phyloP scores from a whole-genome alignment of 2,888 invertebrate genomes.

The Odiellus spinosus region DNA sequence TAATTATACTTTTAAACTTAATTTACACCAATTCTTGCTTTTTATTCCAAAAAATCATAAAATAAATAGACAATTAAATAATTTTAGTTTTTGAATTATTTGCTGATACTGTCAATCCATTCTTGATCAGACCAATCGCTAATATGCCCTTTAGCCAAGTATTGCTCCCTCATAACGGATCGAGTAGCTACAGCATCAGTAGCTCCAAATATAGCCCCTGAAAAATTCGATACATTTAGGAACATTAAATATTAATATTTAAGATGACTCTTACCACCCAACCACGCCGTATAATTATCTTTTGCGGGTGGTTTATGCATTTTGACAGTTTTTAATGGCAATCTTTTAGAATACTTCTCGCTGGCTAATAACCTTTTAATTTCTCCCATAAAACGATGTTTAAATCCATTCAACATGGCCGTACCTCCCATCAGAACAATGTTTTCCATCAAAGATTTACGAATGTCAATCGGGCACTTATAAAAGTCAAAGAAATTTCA shows the following conservation, averaged over 20 bases:
- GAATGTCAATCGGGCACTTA: conserved; percentile 65
- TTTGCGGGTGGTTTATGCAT: conserved; percentile 66
- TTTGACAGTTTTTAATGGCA: conserved; percentile 49
- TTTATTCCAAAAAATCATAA: too few species aligned
- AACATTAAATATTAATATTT: conserved; percentile 17
- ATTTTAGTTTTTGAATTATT: background rate
- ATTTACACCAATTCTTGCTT: too few species aligned
- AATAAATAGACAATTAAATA: background rate
- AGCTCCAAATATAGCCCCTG: conserved; percentile 57
- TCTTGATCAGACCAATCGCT: conserved; percentile 16
- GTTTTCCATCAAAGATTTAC: conserved; percentile 59
- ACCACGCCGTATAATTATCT: conserved; percentile 69
- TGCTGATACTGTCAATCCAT: conserved; percentile 11
- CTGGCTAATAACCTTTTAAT: conserved; percentile 45
- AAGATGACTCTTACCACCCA: conserved; percentile 49
- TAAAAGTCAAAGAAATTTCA: conserved; percentile 13
- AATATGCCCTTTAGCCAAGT: conserved; percentile 9
- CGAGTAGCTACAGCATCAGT: conserved; percentile 53
- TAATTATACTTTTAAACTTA: too few species aligned
- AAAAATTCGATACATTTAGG: conserved; percentile 20
- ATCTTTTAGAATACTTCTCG: conserved; percentile 38
- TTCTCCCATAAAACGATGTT: conserved; percentile 60
- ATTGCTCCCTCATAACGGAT: conserved; percentile 52
- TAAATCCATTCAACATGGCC: conserved; percentile 63
- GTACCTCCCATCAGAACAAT: conserved; percentile 76